Evolutionary conservation across 2,797 vertebrate species (phyloP), one percentile per base, ranked within the genome.

Genomic region (Apogon hyalosoma): DNA sequence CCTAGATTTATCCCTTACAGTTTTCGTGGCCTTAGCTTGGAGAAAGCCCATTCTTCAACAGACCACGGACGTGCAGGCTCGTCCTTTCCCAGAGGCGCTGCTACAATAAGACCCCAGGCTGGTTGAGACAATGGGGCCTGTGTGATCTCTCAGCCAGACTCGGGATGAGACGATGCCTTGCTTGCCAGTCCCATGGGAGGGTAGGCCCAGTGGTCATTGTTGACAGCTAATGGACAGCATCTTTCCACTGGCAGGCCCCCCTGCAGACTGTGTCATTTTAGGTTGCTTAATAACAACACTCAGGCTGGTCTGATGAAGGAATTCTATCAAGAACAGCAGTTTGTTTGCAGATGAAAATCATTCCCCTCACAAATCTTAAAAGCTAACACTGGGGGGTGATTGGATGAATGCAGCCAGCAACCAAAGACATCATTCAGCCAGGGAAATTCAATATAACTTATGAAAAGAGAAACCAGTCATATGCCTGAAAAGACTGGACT

Each of bases 21-120:
- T 96, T 95, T 95, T 94, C 94, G 77, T 90, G 95, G 94, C 94
- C 93, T 90, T 90, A 90, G 91, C 92, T 87, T 92, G 95, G 94
- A 96, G 95, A 96, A 95, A 93, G 91, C 67, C 80, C 67, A 74
- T 90, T 90, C 84, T 90, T 80, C 60, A 63, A n/a, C 72, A 68
- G 73, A 70, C 63, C 75, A 54, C 60, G 49, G 71, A 83, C 79
- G 64, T 81, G 73, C 80, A 89, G 77, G 76, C 78, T 67, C 19
- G 92, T 94, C 95, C 94, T 94, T 90, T 87, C 84, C 80, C 87
- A 91, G 83, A 80, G 86, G 71, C 75, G 21, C 75, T 59, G 75
- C 86, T 84, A 91, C 90, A 91, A 92, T 89, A 72, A 89, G 85
- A 90, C 84, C 77, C 70, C 60, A 60, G 83, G 85, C 87, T 84